A percentile compares a stretch with the other conserved stretches of the same genome.
These are phyloP conservation scores for Pogona vitticeps DNA, from an alignment of 2,113 vertebrate genomes.

Conservation along the genomic window DNA sequence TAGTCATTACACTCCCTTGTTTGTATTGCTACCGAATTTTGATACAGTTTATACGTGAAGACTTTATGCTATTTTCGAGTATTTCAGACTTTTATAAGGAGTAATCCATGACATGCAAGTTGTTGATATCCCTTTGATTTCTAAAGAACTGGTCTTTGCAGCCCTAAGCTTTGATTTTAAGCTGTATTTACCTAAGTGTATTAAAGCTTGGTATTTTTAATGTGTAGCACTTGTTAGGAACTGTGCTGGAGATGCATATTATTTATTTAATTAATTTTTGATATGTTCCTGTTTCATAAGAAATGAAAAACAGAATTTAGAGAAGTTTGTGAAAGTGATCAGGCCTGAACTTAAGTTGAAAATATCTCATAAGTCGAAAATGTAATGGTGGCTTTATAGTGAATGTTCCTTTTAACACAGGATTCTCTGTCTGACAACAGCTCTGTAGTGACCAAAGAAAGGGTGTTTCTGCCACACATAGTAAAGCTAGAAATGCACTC, in stretches of 20 bases:
- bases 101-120: neutral
- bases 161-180: neutral
- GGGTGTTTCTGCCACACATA: neutral
- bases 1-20: neutral
- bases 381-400: neutral
- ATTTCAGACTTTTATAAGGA: neutral
- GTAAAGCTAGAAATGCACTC: neutral
- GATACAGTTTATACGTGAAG: neutral
- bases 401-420: neutral
- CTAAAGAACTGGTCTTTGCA: too few relatives aligned
- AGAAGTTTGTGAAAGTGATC: neutral
- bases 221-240: neutral
- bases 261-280: too few relatives aligned
- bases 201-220: neutral
- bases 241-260: neutral
- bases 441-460: too few relatives aligned
- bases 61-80: neutral
- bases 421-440: neutral
- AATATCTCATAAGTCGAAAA: neutral
- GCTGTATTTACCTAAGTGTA: neutral
- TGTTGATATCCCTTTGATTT: neutral
- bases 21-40: neutral
- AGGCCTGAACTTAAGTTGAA: neutral
- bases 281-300: neutral
- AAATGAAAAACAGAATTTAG: neutral